These are phyloP conservation scores for Microtus oregoni DNA, from an alignment of 2,113 vertebrate genomes.

Conservation along the genomic window DNA sequence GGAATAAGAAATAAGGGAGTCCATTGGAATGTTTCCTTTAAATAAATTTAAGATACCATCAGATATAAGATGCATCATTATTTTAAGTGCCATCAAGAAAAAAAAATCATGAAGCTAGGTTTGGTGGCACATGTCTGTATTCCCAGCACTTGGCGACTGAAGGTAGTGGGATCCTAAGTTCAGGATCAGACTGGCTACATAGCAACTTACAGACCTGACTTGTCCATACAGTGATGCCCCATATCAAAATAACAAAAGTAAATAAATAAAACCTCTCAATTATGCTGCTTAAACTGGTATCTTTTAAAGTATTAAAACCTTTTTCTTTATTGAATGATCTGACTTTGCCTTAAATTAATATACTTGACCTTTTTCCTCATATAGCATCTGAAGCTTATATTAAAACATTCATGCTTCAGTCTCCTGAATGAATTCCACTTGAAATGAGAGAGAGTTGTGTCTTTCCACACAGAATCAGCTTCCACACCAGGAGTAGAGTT, in stretches of 20 bases:
- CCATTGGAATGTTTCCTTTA: not conserved
- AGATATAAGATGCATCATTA: not conserved
- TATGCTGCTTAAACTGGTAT: not conserved
- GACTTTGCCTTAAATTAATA: not conserved
- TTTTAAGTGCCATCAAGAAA: not conserved
- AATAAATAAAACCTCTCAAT: not conserved
- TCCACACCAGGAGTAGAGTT: not conserved
- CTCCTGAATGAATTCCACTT: not conserved
- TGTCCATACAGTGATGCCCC: not conserved
- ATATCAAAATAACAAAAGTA: not conserved
- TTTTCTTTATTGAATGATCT: conserved; percentile 18
- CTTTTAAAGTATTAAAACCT: conserved; percentile 20
- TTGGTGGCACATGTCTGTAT: not conserved
- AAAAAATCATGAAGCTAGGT: not conserved
- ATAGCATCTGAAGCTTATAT: not conserved
- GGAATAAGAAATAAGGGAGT: not conserved
- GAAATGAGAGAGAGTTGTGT: not conserved
- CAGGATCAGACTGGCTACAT: not conserved
- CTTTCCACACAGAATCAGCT: not conserved
- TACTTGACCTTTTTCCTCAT: not conserved
- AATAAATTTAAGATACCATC: not conserved
- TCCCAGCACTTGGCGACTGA: not conserved
- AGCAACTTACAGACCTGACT: not conserved
- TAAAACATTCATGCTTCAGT: not conserved
- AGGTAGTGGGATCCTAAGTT: not conserved